Base-by-base conservation (phyloP, 1,140 invertebrate species). In the Aphaenogaster ashmeadi region DNA sequence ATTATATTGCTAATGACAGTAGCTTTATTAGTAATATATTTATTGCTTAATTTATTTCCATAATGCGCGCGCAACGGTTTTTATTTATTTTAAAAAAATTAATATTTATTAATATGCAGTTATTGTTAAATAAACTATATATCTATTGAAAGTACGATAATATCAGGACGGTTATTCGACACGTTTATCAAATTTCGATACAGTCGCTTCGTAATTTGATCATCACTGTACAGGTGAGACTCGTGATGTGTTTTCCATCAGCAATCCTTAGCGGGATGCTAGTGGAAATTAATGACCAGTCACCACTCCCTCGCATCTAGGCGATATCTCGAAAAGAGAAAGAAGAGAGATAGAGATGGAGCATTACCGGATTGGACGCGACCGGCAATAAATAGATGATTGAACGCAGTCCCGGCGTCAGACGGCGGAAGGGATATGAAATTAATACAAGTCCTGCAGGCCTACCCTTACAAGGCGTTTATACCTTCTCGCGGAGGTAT, bases 321-420 rank as follows among this genome's bases (percentile, higher is more conserved):
- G 69, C 93, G 93, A 94, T 94, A 93, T 93, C 92, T 89, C 85
- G 83, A 85, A 80, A 75, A 60, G 69, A 60, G 52, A 54, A 67
- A 90, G 71, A 86, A 58, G 44, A 58, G 52, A 44, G 54, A 36
- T 8, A 74, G 89, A 87, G 80, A 87, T 66, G 56, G 79, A 58
- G 64, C 44, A 91, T 74, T 74, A 74, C 80, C 52, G 41, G 91
- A 93, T 93, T 93, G 89, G 89, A 90, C 88, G 87, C 88, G 90
- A 84, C 88, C 74, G 91, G 93, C 90, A 94, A 94, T 94, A 94
- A 94, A 94, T 94, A 92, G 92, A 93, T 93, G 93, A 94, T 94
- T 92, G 93, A 94, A 88, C 86, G 85, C 41, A 87, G 84, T 64
- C 85, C 84, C 79, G 69, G 77, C 62, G 84, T 85, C 81, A 87